A percentile compares a stretch with the other conserved stretches of the same genome.
Evolutionary conservation across 2,888 invertebrate genomes (phyloP).

Genomic region (Nymphalis urticae): DNA sequence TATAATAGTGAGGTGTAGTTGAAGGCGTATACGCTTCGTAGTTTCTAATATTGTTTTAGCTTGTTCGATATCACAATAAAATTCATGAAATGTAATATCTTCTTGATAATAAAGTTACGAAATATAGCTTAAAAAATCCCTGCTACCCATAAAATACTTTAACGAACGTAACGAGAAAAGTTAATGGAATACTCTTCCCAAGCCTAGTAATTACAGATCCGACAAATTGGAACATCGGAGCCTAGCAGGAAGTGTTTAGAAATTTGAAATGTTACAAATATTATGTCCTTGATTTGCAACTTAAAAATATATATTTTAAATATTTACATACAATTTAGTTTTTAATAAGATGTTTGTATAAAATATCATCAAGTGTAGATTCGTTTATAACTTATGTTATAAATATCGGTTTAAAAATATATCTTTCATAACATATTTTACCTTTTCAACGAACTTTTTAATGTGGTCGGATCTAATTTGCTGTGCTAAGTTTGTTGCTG

Average conservation of each 20-base stretch:
- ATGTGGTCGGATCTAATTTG: no score
- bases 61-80: not conserved
- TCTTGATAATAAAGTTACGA: not conserved
- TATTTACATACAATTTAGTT: no score
- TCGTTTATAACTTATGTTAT: no score
- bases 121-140: conserved; percentile 22
- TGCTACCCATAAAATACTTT: conserved; percentile 32
- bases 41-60: not conserved
- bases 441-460: no score
- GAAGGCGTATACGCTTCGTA: no score
- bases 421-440: no score
- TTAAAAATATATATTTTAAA: not conserved
- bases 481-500: no score
- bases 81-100: not conserved
- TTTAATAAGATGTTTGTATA: no score
- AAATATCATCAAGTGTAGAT: no score
- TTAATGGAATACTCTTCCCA: conserved; percentile 41
- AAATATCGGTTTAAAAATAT: no score
- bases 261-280: conserved; percentile 13
- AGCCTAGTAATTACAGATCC: conserved; percentile 35
- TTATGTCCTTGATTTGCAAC: not conserved
- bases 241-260: conserved; percentile 11
- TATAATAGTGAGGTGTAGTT: no score
- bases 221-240: conserved; percentile 19
- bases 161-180: conserved; percentile 57